phyloP scores from a whole-genome alignment of 1,140 invertebrate genomes.

The Drosophila quadrilineata region DNA sequence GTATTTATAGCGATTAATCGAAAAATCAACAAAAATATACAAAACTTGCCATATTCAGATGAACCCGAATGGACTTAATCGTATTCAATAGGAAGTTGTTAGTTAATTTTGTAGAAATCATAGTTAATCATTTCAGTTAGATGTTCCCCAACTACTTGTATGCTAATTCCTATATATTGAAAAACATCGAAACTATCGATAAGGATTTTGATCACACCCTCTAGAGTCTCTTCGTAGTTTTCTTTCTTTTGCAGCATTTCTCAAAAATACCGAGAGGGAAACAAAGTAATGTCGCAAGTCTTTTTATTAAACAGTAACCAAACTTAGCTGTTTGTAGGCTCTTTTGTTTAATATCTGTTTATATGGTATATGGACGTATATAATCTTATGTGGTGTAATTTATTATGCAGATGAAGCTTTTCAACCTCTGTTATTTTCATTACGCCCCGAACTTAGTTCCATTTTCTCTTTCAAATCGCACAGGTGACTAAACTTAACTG shows the following conservation, averaged over 20 bases:
- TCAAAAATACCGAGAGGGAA: background rate
- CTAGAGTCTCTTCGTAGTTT: slow-evolving; percentile 8
- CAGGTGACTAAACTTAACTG: slow-evolving; percentile 42
- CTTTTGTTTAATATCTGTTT: slow-evolving; percentile 12
- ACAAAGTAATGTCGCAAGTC: slow-evolving; percentile 59
- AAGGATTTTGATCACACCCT: slow-evolving; percentile 1
- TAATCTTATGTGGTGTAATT: slow-evolving; percentile 45
- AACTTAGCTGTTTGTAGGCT: slow-evolving; percentile 34
- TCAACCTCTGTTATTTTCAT: slow-evolving; percentile 2
- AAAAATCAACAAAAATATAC: slow-evolving; percentile 45
- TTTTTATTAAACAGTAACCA: slow-evolving; percentile 57
- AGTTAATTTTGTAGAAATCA: background rate
- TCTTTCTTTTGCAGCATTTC: slow-evolving; percentile 42
- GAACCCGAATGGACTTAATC: too few species aligned
- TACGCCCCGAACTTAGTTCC: slow-evolving; percentile 42
- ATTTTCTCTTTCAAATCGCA: slow-evolving; percentile 24
- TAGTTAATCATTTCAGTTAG: background rate
- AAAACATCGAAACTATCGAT: slow-evolving; percentile 18
- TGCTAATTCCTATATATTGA: slow-evolving; percentile 6
- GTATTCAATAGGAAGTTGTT: slow-evolving; percentile 1
- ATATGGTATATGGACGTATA: slow-evolving; percentile 67
- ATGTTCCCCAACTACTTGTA: background rate
- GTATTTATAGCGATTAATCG: slow-evolving; percentile 25
- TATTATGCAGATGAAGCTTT: slow-evolving; percentile 26
- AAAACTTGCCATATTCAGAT: too few species aligned